Conservation (phyloP, 2,797 vertebrate genomes). For the Sebastes cheni region DNA sequence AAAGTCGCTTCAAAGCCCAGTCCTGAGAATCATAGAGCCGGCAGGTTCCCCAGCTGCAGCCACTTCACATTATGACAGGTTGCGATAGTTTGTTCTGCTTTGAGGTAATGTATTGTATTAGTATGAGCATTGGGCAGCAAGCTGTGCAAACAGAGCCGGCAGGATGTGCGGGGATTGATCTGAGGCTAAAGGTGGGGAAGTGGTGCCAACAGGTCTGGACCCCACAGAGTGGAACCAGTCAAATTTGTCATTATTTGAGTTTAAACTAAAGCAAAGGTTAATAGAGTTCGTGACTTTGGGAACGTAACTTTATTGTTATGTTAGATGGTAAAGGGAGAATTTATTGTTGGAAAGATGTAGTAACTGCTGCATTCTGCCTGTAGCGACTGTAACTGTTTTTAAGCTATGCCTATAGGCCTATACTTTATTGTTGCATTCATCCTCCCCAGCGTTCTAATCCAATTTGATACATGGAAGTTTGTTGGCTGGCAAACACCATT, state of each 20-base stretch:
- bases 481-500: background rate
- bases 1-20: conserved; percentile 1
- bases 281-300: conserved; percentile 70
- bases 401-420: background rate
- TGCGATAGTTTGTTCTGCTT: conserved; percentile 58
- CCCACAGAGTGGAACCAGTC: conserved; percentile 77
- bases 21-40: background rate
- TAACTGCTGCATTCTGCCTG: background rate
- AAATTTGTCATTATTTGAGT: conserved; percentile 75
- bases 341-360: background rate
- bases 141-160: conserved; percentile 76
- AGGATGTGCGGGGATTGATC: conserved; percentile 66
- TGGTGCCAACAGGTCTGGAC: conserved; percentile 79
- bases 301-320: conserved; percentile 41
- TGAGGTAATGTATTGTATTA: conserved; percentile 70
- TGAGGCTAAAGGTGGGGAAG: conserved; percentile 72
- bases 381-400: background rate
- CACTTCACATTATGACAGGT: conserved; percentile 48
- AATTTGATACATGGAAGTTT: background rate
- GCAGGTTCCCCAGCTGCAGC: conserved; percentile 26
- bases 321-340: background rate
- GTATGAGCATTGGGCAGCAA: conserved; percentile 68
- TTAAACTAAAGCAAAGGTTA: conserved; percentile 73
- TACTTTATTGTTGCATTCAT: background rate
- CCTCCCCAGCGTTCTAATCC: background rate